phyloP scores from a whole-genome alignment of 2,113 vertebrate genomes.

The Charadrius vociferus region DNA sequence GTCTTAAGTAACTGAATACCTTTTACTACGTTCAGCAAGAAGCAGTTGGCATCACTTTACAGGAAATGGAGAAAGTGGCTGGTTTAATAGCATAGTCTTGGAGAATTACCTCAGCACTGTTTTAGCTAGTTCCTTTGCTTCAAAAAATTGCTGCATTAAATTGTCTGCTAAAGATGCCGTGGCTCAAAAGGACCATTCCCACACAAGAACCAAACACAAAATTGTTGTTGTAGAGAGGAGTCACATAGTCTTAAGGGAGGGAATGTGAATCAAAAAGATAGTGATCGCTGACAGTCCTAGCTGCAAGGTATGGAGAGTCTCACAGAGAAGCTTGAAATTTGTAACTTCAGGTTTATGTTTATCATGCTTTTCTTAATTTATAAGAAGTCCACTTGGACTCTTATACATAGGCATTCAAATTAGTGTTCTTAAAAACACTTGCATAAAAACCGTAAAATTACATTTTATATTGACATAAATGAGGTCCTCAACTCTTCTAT shows the following conservation, averaged over 20 bases:
- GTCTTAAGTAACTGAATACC: not conserved
- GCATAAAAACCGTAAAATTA: not conserved
- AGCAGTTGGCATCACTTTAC: not conserved
- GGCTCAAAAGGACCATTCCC: not conserved
- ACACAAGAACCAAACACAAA: not conserved
- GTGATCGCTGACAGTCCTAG: not conserved
- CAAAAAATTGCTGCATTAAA: not conserved
- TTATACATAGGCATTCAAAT: not conserved
- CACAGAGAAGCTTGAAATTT: not conserved
- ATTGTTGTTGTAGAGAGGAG: not conserved
- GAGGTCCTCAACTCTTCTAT: not conserved
- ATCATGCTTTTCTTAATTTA: not conserved
- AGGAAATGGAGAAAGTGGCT: conserved; percentile 3
- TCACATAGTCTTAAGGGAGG: not conserved
- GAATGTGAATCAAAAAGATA: not conserved
- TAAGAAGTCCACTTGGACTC: not conserved
- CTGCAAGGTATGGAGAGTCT: not conserved
- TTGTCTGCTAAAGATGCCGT: not conserved
- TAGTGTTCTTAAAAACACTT: not conserved
- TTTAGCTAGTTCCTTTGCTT: not conserved
- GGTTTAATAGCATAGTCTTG: not conserved
- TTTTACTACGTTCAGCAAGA: not conserved
- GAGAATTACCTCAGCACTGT: not conserved
- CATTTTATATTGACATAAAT: not conserved
- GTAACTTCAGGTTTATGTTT: not conserved